Evolutionary conservation across 37 sponge, comb jelly and placozoan genomes (phyloP), one percentile per base, ranked within the genome.

Genomic region (Axinella damicornis): DNA sequence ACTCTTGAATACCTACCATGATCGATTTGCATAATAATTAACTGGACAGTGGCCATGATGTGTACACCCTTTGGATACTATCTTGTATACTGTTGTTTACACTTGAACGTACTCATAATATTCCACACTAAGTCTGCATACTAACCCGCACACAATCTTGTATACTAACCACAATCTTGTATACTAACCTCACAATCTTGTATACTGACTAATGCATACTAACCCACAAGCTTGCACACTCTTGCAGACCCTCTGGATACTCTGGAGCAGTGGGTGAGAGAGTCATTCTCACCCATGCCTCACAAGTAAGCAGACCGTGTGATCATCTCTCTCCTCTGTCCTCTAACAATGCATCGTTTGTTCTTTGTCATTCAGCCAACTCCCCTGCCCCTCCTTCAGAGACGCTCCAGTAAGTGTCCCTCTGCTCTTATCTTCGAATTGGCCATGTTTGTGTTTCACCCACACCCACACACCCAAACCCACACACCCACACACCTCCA

Each of bases 201-300:
- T 5, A 62, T 28, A 27, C 63, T 13, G 5, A 62, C 13, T 20
- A 19, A 57, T 57, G 58, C 19, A 57, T 57, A 19, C 16, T 20
- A 16, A 19, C 12, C 11, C 27, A 62, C 27, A 62, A 46, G 4
- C 46, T 46, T 46, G 46, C 9, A 46, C 46, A 46, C 65, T 53
- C 34, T 30, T 53, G 33, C 65, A 92, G 92, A 83, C 83, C 73
- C 88, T 67, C 53, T 92, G 68, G 92, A 87, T 35, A 54, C 35
- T 67, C 40, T 87, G 53, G 88, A 92, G 46, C 71, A 67, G 6
- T 87, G 84, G 84, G 60, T 68, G 5, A 83, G 58, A 33, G 84
- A 92, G 41, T 78, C 84, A 0, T 92, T 92, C 63, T 65, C 75
- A 37, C 70, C 80, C 24, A 73, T 92, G 0, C 84, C 92, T 16